These are phyloP conservation scores for Leistus spinibarbis DNA, from an alignment of 2,888 invertebrate species.

Conservation along the genomic window DNA sequence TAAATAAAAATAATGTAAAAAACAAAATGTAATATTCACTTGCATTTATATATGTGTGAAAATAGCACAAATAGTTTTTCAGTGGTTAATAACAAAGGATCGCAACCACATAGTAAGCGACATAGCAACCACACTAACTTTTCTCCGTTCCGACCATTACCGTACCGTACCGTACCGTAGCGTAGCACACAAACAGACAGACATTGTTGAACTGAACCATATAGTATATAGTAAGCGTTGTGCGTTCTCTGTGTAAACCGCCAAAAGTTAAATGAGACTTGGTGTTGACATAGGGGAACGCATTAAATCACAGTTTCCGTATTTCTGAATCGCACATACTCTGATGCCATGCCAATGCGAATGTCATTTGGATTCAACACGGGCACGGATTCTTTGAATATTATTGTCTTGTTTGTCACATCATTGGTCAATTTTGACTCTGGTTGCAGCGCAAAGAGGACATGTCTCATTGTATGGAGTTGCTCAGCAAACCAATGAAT, in stretches of 20 bases:
- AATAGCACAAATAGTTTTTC: too few species aligned
- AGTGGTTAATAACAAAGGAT: slow-evolving; percentile 5
- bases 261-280: slow-evolving; percentile 32
- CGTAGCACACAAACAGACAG: too few species aligned
- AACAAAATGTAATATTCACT: background rate
- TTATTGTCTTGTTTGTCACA: too few species aligned
- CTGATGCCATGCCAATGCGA: slow-evolving; percentile 1
- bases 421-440: too few species aligned
- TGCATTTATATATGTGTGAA: too few species aligned
- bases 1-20: too few species aligned
- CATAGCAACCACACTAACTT: background rate
- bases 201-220: too few species aligned
- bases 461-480: too few species aligned
- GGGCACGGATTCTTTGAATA: too few species aligned
- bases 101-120: background rate
- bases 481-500: too few species aligned
- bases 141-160: background rate
- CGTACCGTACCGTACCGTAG: background rate
- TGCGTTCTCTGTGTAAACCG: background rate
- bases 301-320: slow-evolving; percentile 25
- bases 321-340: slow-evolving; percentile 12
- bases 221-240: too few species aligned
- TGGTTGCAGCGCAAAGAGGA: too few species aligned
- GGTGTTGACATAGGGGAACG: slow-evolving; percentile 19
- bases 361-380: background rate